Evolutionary conservation across 2,113 vertebrate species (phyloP).

Genomic region (Rhea pennata): DNA sequence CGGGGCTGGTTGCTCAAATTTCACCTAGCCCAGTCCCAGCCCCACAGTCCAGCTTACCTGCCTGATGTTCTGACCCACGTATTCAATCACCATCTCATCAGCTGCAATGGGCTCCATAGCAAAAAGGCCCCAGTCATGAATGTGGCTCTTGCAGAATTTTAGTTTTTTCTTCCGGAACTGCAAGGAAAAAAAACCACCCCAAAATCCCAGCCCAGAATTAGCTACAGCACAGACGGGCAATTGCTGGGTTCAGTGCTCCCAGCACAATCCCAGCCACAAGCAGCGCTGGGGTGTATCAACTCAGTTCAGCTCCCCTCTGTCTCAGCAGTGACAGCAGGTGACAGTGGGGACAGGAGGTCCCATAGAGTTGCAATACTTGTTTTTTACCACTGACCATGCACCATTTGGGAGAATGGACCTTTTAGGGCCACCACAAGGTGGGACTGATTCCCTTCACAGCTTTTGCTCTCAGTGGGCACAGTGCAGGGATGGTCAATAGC

Average conservation of each 20-base stretch:
- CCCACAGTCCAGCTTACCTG: conserved; percentile 80
- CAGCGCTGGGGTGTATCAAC: neutral
- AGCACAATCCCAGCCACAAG: neutral
- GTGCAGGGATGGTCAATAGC: neutral
- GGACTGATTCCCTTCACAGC: neutral
- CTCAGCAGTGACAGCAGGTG: neutral
- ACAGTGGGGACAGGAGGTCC: neutral
- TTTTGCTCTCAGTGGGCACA: neutral
- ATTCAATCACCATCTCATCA: conserved; percentile 99
- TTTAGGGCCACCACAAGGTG: fast-evolving
- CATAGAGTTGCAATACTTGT: neutral
- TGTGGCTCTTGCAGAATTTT: conserved; percentile 95
- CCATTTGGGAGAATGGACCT: neutral
- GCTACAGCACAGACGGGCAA: neutral
- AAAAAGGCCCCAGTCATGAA: conserved; percentile 99
- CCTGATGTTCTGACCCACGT: conserved; percentile 98
- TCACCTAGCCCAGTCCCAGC: neutral
- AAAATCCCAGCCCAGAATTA: neutral
- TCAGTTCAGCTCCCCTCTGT: neutral
- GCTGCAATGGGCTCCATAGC: conserved; percentile 98
- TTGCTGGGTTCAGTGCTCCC: neutral
- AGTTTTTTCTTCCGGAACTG: conserved; percentile 99
- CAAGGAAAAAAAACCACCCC: neutral
- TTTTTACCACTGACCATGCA: neutral
- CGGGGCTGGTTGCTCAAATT: neutral